Evolutionary conservation across 64 coral and sea anemone genomes (phyloP), one percentile per base, ranked within the genome.

Genomic region (Pachyseris speciosa): DNA sequence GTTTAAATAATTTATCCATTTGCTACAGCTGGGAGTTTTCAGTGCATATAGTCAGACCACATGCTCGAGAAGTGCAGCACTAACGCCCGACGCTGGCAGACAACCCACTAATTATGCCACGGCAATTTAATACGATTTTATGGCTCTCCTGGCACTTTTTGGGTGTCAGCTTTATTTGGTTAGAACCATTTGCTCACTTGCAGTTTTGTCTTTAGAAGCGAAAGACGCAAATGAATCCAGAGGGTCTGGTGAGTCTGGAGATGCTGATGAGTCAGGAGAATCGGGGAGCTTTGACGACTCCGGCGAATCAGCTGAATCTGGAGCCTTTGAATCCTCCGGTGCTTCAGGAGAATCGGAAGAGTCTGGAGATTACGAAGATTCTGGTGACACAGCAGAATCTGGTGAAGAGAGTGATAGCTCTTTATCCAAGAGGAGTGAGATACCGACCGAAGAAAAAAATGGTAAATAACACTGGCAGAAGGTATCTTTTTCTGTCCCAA

Each of bases 361-460:
- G 26, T 71, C 60, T 20, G 87, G 43, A 9, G 74, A 61, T 9
- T 67, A 53, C 20, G 50, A 60, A 20, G 78, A 83, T 15, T 83
- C 87, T 8, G 43, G 51, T 28, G 77, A 51, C 19, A 37, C 41
- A 15, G 64, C 59, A 37, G 63, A 90, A 19, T 80, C 74, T 9
- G 61, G 43, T 20, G 39, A 74, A 17, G 48, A 37, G 40, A 74
- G 47, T 17, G 53, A 88, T 39, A 48, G 72, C 10, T 31, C 71
- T n/a, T 3, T 86, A 17, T 89, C 39, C 19, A 90, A 90, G 19
- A 73, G 93, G 24, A 68, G 75, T 30, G 57, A 83, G 31, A 94
- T 94, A 19, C 53, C 80, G n/a, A 60, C 63, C 1, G 87, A 89
- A 60, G 75, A 27, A 10, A 22, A 61, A 53, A 55, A 57, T 24